phyloP scores from a whole-genome alignment of 2,113 vertebrate genomes.

The Ctenomys sociabilis region DNA sequence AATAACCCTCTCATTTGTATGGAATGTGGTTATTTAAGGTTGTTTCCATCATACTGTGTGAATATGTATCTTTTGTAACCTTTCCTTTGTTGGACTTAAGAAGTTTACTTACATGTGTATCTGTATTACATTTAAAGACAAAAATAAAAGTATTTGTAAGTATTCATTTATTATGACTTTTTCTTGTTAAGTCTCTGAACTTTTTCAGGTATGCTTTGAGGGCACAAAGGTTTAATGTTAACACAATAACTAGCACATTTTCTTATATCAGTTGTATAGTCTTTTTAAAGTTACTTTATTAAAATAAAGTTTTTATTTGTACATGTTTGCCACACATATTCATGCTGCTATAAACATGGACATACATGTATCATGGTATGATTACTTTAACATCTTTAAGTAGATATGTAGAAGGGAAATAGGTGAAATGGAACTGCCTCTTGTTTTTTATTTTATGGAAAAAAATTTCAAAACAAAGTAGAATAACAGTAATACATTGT shows the following conservation, averaged over 20 bases:
- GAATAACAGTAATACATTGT: too few species aligned
- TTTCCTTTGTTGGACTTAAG: not conserved
- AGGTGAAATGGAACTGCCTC: too few species aligned
- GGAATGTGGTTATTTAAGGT: constrained; percentile 32
- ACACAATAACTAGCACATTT: constrained; percentile 8
- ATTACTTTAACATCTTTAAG: too few species aligned
- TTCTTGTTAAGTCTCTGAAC: not conserved
- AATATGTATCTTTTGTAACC: constrained; percentile 56
- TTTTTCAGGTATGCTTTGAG: constrained; percentile 39
- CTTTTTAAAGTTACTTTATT: not conserved
- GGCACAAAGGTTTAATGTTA: constrained; percentile 27
- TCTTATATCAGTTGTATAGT: constrained; percentile 3
- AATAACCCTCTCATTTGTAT: constrained; percentile 40
- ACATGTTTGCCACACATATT: not conserved
- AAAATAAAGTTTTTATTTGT: not conserved
- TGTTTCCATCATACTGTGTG: not conserved
- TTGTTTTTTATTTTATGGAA: too few species aligned
- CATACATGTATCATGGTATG: too few species aligned
- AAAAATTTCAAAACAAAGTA: too few species aligned
- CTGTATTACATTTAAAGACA: constrained; percentile 41
- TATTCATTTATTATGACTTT: constrained; percentile 24
- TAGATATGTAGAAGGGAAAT: too few species aligned
- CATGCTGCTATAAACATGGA: not conserved
- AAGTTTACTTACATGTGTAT: not conserved
- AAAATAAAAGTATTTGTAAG: constrained; percentile 75